These are phyloP conservation scores for Paramormyrops kingsleyae DNA, from an alignment of 2,113 vertebrate species.

Conservation along the genomic window DNA sequence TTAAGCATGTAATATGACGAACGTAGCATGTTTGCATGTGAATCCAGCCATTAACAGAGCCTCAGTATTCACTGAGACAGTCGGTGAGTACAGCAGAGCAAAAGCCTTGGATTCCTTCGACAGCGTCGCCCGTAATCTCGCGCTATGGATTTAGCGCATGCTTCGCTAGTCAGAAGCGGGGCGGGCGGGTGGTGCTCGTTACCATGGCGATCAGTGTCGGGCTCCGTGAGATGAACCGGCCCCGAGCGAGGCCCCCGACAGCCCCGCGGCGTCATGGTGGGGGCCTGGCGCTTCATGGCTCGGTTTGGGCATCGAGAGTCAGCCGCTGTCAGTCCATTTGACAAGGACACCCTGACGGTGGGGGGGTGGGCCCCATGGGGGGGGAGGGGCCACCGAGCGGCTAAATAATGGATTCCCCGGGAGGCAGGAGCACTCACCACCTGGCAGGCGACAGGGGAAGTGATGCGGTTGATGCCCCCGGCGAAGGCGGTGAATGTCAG, in stretches of 20 bases:
- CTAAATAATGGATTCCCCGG: not conserved
- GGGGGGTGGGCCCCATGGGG: not conserved
- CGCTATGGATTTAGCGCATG: not conserved
- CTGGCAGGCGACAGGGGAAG: constrained; percentile 81
- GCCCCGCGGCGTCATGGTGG: not conserved
- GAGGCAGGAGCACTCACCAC: constrained; percentile 70
- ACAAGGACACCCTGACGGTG: not conserved
- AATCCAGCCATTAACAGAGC: not conserved
- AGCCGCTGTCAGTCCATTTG: not conserved
- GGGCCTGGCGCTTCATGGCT: not conserved
- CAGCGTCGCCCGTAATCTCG: not conserved
- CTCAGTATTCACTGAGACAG: not conserved
- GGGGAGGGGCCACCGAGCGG: not conserved
- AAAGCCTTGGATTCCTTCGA: not conserved
- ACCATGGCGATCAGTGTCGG: not conserved
- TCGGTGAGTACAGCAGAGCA: not conserved
- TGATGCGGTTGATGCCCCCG: constrained; percentile 90
- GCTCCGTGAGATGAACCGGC: not conserved
- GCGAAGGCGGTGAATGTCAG: constrained; percentile 88
- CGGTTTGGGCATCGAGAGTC: not conserved
- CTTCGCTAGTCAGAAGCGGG: not conserved
- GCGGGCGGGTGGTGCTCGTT: not conserved
- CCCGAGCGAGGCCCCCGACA: not conserved
- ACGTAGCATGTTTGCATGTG: not conserved
- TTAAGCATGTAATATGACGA: not conserved